Percentiles rank a stretch among this genome's conserved stretches.
Evolutionary conservation across 2,113 vertebrate genomes (phyloP).

Genomic region (Vicugna pacos): DNA sequence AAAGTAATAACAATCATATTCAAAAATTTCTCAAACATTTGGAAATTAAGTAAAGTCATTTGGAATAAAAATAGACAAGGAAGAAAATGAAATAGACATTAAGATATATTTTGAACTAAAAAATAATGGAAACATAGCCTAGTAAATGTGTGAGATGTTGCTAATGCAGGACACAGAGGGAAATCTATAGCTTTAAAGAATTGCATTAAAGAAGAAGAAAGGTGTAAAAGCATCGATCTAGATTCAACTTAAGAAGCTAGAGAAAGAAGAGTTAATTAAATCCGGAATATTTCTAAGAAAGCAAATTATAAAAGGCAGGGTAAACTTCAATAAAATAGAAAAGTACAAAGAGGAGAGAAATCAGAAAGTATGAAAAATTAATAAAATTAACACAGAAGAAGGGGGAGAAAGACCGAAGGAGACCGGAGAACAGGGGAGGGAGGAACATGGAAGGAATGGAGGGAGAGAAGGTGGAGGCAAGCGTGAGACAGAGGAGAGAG

Average conservation of each 20-base stretch:
- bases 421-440: neutral
- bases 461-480: neutral
- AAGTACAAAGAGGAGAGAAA: neutral
- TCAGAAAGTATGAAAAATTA: neutral
- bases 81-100: neutral
- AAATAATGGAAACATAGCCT: neutral
- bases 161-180: neutral
- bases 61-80: neutral
- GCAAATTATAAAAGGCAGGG: neutral
- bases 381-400: neutral
- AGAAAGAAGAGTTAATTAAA: neutral
- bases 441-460: neutral
- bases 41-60: neutral
- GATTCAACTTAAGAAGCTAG: neutral
- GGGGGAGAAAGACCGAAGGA: neutral
- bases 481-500: neutral
- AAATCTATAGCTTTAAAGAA: neutral
- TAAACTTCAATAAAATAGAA: neutral
- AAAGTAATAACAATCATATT: neutral
- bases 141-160: neutral
- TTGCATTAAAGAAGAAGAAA: neutral
- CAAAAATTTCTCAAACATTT: neutral
- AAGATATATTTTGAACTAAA: neutral
- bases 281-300: neutral
- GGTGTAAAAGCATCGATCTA: neutral